Conservation (phyloP, 2,797 vertebrate genomes). For the Peromyscus attwateri region DNA sequence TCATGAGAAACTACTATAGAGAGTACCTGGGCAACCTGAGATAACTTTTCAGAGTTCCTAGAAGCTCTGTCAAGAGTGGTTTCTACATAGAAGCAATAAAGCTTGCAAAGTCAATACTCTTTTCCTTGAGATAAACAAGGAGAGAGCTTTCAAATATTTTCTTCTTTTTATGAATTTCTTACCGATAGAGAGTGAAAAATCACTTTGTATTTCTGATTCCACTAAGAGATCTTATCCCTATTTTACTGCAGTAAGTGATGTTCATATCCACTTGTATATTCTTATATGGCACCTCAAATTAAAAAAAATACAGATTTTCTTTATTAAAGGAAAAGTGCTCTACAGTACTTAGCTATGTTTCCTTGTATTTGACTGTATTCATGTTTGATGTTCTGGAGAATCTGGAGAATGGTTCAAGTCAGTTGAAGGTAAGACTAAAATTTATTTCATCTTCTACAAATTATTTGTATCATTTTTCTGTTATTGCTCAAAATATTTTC, state of each 20-base stretch:
- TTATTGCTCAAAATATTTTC: conserved; percentile 12
- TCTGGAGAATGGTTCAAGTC: background rate
- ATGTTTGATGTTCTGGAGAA: background rate
- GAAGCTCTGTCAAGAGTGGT: background rate
- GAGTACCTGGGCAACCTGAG: background rate
- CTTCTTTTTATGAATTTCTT: conserved; percentile 19
- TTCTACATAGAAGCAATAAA: background rate
- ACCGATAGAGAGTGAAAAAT: background rate
- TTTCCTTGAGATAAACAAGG: conserved; percentile 10
- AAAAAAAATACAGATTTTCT: background rate
- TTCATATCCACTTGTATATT: conserved; percentile 17
- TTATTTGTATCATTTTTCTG: background rate
- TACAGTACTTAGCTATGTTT: background rate
- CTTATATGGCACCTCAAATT: conserved; percentile 10
- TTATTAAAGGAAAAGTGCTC: background rate
- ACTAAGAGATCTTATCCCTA: background rate
- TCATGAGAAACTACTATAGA: background rate
- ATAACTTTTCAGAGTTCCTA: background rate
- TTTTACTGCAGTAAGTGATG: conserved; percentile 27
- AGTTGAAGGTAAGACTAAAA: background rate
- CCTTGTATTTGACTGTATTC: background rate
- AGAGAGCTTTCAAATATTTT: background rate
- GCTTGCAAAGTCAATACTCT: background rate
- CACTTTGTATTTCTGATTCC: conserved; percentile 47
- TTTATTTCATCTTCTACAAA: background rate